Conservation (phyloP, 1,140 invertebrate species). For the Rhopalosiphum maidis region DNA sequence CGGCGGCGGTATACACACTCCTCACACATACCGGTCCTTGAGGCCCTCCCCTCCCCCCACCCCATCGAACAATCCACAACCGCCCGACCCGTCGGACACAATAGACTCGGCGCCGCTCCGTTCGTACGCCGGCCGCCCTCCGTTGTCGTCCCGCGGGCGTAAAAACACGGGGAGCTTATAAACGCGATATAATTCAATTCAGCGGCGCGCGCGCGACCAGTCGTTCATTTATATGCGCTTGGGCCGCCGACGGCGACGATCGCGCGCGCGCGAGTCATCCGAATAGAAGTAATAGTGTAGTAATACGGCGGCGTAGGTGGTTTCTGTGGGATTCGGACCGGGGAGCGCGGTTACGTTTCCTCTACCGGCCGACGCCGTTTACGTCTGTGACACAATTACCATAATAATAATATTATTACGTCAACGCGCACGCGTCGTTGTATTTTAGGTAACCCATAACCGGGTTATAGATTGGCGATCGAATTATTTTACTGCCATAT, state of each 20-base stretch:
- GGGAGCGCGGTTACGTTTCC: slow-evolving; percentile 15
- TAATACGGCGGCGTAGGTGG: slow-evolving; percentile 45
- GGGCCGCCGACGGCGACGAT: slow-evolving; percentile 5
- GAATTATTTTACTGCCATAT: not conserved
- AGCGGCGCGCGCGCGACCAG: slow-evolving; percentile 15
- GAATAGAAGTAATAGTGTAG: slow-evolving; percentile 31
- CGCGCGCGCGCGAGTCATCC: slow-evolving; percentile 39
- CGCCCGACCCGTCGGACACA: not conserved
- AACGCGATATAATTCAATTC: slow-evolving; percentile 50
- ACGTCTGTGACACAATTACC: slow-evolving; percentile 15
- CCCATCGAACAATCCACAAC: not conserved
- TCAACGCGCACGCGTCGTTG: not conserved
- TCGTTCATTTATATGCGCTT: not conserved
- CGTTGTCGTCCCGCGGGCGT: not conserved
- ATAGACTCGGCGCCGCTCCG: not conserved
- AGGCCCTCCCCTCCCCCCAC: not conserved
- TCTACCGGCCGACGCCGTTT: not conserved
- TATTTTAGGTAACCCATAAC: not conserved
- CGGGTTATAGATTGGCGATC: not conserved
- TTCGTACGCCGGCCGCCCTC: not conserved
- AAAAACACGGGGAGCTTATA: slow-evolving; percentile 46
- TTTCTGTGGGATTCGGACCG: slow-evolving; percentile 10
- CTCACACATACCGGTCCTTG: slow-evolving; percentile 45
- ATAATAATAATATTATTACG: not conserved
- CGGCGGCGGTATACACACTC: not conserved